Evolutionary conservation across 2,888 invertebrate genomes (phyloP), one percentile per base, ranked within the genome.

Genomic region (Drosophila mercatorum): DNA sequence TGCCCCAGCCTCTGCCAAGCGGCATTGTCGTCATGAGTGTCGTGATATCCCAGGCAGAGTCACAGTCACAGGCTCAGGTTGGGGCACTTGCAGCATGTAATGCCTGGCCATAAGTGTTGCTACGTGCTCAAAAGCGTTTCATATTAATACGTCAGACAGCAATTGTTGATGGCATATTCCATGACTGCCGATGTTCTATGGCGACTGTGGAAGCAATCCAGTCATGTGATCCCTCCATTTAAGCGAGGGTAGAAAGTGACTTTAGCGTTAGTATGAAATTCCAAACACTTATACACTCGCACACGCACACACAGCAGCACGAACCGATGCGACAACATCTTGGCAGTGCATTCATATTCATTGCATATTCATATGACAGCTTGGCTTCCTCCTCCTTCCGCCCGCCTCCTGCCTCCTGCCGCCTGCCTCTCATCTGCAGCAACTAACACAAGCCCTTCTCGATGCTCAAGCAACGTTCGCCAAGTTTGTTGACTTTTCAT

Each of bases 81-180:
- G 67, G 69, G 69, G 73, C 83, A 86, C 86, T 86, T 79, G 76
- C 78, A 65, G 67, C 78, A 80, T 81, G 81, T 88, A 89, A 88
- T 87, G 85, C 88, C 83, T 83, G 87, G 79, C 82, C 89, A 87
- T 89, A 90, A 90, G 91, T 91, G 90, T 90, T 85, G 81, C 88
- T 89, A 90, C 90, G 90, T 90, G 90, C 90, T 91, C 87, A 90
- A 91, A 91, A 90, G 90, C 87, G 86, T 86, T 87, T 87, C 90
- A 89, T 86, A 88, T 87, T 88, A 84, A 84, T 84, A 84, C 84
- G 89, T 82, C 88, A 83, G 88, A 84, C 83, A 78, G 79, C 71
- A 74, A 65, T 77, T 81, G 80, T 80, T 83, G 80, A 83, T 80
- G 80, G 82, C 81, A 75, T 70, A 66, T 79, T 74, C 75, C 69